Evolutionary conservation across 2,113 vertebrate genomes (phyloP).

Genomic region (Clupea harengus): DNA sequence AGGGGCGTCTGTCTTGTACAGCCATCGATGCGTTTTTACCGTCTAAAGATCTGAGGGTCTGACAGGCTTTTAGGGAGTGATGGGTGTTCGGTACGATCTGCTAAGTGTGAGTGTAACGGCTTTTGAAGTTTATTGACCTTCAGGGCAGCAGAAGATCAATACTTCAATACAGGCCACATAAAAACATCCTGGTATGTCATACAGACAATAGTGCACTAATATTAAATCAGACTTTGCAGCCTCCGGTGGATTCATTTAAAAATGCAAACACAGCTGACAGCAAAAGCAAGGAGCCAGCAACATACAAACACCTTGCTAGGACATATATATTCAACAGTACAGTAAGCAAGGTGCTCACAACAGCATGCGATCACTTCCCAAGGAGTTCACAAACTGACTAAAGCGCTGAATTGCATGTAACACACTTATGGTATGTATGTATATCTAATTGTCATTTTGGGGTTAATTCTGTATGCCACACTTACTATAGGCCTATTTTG

Average conservation of each 20-base stretch:
- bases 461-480: background rate
- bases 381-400: no score
- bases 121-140: background rate
- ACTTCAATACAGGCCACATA: background rate
- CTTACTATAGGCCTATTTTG: background rate
- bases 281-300: background rate
- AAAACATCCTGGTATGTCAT: background rate
- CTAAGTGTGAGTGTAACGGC: background rate
- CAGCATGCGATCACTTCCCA: no score
- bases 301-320: no score
- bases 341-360: no score
- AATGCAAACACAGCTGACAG: background rate
- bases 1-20: background rate
- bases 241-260: background rate
- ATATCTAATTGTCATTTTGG: background rate
- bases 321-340: no score
- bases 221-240: background rate
- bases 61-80: background rate
- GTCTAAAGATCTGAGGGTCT: background rate
- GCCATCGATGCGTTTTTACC: background rate
- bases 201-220: background rate
- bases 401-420: no score
- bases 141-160: background rate
- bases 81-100: background rate
- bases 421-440: no score